Conservation (phyloP, 35 echinoderm and acorn worm species). For the Heliocidaris tuberculata region DNA sequence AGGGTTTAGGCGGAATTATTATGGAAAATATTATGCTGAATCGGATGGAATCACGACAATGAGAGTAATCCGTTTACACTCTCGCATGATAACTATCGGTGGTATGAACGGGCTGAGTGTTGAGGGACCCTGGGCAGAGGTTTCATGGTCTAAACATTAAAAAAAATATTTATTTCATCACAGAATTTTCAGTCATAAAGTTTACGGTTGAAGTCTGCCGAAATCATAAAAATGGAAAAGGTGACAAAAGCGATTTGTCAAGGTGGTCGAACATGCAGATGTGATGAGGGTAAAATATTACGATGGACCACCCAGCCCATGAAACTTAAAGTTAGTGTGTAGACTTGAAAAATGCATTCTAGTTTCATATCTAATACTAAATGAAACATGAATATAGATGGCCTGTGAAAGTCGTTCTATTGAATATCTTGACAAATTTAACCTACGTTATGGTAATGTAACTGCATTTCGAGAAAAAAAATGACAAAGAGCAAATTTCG, state of each 20-base stretch:
- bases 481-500: no score
- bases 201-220: not conserved
- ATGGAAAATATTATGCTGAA: no score
- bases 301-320: constrained; percentile 7
- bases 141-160: not conserved
- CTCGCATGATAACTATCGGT: no score
- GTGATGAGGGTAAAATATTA: not conserved
- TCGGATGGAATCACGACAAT: no score
- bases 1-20: no score
- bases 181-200: not conserved
- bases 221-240: not conserved
- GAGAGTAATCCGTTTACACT: no score
- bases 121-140: not conserved
- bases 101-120: no score
- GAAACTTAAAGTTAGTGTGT: not conserved
- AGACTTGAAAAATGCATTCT: not conserved
- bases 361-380: not conserved
- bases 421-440: no score
- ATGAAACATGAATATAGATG: no score
- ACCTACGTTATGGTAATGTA: no score
- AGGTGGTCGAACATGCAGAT: not conserved
- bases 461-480: no score
- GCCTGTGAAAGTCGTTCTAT: no score
- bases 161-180: not conserved
- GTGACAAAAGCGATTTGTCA: constrained; percentile 19